Base-by-base conservation (phyloP, 1,140 invertebrate species). In the Laupala kohalensis region DNA sequence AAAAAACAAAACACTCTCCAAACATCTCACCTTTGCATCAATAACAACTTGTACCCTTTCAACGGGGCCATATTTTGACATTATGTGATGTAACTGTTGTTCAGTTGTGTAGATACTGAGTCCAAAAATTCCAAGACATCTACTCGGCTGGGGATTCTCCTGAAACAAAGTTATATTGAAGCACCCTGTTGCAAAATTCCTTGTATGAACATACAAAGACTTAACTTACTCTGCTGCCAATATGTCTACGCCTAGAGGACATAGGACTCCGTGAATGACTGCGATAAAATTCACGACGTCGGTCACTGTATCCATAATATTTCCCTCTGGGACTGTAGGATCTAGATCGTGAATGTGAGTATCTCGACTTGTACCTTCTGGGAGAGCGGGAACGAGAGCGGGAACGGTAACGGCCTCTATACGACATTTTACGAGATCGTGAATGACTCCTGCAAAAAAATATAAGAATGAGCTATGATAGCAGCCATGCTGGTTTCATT, bases 11-110 rank as follows among this genome's bases (percentile, higher is more conserved):
- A 12, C 2, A n/a, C 6, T 69, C 12, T 12, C 29, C 37, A 53
- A 73, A 64, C 74, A 29, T 75, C 79, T 83, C 84, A 95, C 94
- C 88, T 96, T 95, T 65, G 94, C 94, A 83, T 98, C 96, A 78
- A 96, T 94, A 30, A 98, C 94, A 75, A 98, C 90, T 83, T 96
- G 92, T n/a, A 96, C 92, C 78, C 94, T 90, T 78, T 97, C 93
- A 30, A 98, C 88, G 0, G 88, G 89, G 4, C 96, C 96, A 83
- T 91, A 98, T 79, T 96, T 94, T 30, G 88, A 89, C 79, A 98
- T 98, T 66, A 97, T 92, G 74, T 96, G 90, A 78, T 93, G 88
- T n/a, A 99, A 86, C 78, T 97, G 92, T 73, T 92, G 86, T 79
- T 98, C 95, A 1, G 94, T 92, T 2, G 96, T 98, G 77, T 93